Percentiles rank a stretch among this genome's conserved stretches.
These are phyloP conservation scores for Hyles lineata DNA, from an alignment of 2,888 invertebrate genomes.

Conservation along the genomic window DNA sequence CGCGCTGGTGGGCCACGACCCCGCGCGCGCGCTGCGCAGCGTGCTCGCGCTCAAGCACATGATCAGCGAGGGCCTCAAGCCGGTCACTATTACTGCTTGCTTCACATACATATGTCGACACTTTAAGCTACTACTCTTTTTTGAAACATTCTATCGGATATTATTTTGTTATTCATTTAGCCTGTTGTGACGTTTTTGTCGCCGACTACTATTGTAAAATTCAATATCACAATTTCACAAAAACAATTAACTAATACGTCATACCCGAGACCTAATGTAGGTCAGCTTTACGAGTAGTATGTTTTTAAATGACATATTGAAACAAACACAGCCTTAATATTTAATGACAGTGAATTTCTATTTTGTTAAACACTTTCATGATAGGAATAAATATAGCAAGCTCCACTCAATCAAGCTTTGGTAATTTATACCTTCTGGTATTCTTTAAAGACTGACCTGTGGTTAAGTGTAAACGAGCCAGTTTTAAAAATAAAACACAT, in stretches of 20 bases:
- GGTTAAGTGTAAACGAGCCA: neutral
- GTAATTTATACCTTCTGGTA: neutral
- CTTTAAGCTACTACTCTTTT: neutral
- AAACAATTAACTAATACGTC: too few species aligned
- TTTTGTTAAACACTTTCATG: too few species aligned
- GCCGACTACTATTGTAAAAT: too few species aligned
- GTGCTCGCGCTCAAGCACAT: constrained; percentile 67
- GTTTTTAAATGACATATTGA: too few species aligned
- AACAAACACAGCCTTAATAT: too few species aligned
- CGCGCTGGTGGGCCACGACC: constrained; percentile 78
- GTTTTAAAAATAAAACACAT: constrained; percentile 27
- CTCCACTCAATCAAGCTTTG: neutral
- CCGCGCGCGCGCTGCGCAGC: constrained; percentile 66
- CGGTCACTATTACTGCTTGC: constrained; percentile 56
- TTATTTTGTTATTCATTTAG: too few species aligned
- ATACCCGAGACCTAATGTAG: too few species aligned
- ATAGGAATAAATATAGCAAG: neutral
- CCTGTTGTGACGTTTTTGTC: too few species aligned
- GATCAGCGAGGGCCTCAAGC: constrained; percentile 65
- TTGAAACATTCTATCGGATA: too few species aligned
- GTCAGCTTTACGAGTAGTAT: too few species aligned
- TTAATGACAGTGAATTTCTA: too few species aligned
- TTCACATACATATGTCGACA: neutral
- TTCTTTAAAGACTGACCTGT: neutral
- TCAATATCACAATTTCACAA: too few species aligned